phyloP scores from a whole-genome alignment of 2,113 vertebrate genomes.

The Rallus limicola region DNA sequence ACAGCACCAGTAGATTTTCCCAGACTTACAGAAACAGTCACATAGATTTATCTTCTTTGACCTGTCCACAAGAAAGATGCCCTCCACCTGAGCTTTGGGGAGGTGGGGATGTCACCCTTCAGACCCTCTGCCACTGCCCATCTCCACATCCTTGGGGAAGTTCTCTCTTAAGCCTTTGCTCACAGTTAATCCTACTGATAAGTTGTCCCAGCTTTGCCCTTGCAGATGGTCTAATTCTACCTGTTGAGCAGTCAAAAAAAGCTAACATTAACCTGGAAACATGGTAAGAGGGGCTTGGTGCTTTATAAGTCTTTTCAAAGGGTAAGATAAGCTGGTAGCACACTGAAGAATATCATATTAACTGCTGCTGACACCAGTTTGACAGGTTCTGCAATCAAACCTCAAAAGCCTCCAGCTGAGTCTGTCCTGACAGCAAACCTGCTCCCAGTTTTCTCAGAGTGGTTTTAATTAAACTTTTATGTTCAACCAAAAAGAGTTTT shows the following conservation, averaged over 20 bases:
- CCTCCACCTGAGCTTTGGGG: not conserved
- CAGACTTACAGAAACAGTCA: not conserved
- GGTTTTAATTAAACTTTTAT: constrained; percentile 46
- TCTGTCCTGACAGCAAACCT: not conserved
- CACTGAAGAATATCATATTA: not conserved
- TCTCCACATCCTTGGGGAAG: not conserved
- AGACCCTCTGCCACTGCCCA: not conserved
- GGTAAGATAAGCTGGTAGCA: not conserved
- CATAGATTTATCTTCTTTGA: not conserved
- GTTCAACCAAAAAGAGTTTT: constrained; percentile 5
- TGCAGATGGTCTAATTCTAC: not conserved
- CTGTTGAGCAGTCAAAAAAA: not conserved
- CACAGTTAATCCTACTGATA: not conserved
- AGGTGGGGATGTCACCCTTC: not conserved
- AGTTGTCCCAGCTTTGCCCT: not conserved
- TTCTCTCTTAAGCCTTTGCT: not conserved
- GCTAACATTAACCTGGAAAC: not conserved
- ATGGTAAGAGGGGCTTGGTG: not conserved
- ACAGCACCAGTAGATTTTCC: not conserved
- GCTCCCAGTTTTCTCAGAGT: not conserved
- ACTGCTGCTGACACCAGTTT: not conserved
- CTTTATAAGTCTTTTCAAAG: not conserved
- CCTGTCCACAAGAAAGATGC: not conserved
- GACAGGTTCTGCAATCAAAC: not conserved
- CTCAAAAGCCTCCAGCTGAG: not conserved